Base-by-base conservation (phyloP, 2,113 vertebrate genomes). In the Albula goreensis region DNA sequence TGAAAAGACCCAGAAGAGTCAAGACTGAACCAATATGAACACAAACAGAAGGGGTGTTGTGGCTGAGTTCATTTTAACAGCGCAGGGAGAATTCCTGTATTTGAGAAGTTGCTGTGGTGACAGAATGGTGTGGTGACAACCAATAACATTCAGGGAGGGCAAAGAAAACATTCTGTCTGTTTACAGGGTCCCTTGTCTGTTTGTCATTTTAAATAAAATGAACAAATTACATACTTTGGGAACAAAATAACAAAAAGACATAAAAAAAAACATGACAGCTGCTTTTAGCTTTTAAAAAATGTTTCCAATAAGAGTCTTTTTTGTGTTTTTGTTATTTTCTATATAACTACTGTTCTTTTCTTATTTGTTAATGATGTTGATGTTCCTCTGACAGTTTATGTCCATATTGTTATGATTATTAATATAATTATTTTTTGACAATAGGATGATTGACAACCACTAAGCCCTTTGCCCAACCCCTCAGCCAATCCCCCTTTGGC, bases 211-310 rank as follows among this genome's bases (percentile, higher is more conserved):
- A 63, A 50, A 92, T 89, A 63, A 22, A 89, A 88, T 80, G 78
- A 89, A 87, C 83, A 88, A 86, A 89, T 78, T 3, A 50, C 6
- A 81, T 10, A 52, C 17, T 52, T 81, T 81, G 51, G 13, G 17
- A 66, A 51, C 31, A 70, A 4, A 9, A 49, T 87, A 88, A 90
- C 89, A 90, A 31, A 53, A 86, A 79, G 89, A 3, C 86, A 91
- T 63, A 60, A 60, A 60, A 60, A 63, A 63, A 4, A 80, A 88
- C 83, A 88, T 50, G 88, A 78, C 74, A 86, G 84, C 31, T 50
- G 81, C 53, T 70, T 90, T 90, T 91, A 90, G 89, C 91, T 92
- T 92, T 90, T 90, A 90, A 78, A 82, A 81, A 86, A 48, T 77
- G 51, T 51, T 74, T 87, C 74, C 86, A 88, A 84, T 88, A 87